Evolutionary conservation across 2,797 vertebrate species (phyloP).

Genomic region (Lagorchestes hirsutus): DNA sequence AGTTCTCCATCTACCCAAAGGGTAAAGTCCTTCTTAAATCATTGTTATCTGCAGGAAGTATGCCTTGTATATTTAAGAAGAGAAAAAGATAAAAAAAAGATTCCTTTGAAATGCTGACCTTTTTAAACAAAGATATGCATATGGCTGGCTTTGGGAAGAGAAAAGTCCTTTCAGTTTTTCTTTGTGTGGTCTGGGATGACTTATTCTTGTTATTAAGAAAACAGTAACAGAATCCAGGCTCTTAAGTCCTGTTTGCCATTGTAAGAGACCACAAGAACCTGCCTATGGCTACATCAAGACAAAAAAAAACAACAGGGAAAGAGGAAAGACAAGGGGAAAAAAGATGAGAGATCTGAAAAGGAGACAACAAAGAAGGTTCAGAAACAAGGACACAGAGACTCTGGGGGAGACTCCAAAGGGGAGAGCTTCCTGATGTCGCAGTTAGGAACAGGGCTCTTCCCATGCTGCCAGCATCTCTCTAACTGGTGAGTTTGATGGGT

Average conservation of each 20-base stretch:
- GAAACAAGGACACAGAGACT: slow-evolving; percentile 71
- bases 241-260: slow-evolving; percentile 85
- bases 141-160: not conserved
- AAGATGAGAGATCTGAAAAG: slow-evolving; percentile 68
- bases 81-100: not conserved
- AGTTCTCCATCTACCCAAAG: not conserved
- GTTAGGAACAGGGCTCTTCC: not conserved
- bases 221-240: slow-evolving; percentile 85
- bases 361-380: slow-evolving; percentile 76
- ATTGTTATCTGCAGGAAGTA: slow-evolving; percentile 38
- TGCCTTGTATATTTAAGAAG: not conserved
- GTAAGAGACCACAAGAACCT: slow-evolving; percentile 77
- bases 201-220: slow-evolving; percentile 83
- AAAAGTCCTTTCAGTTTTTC: slow-evolving; percentile 76
- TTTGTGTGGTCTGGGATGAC: slow-evolving; percentile 80
- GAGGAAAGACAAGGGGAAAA: slow-evolving; percentile 25
- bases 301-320: slow-evolving; percentile 74
- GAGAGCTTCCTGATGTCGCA: slow-evolving; percentile 28
- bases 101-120: slow-evolving; percentile 19
- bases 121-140: not conserved
- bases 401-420: slow-evolving; percentile 74
- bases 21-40: slow-evolving; percentile 11
- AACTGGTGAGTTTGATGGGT: not conserved
- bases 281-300: slow-evolving; percentile 69
- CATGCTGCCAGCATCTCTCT: not conserved